Evolutionary conservation across 2,797 vertebrate genomes (phyloP).

Genomic region (Lepilemur ruficaudatus): DNA sequence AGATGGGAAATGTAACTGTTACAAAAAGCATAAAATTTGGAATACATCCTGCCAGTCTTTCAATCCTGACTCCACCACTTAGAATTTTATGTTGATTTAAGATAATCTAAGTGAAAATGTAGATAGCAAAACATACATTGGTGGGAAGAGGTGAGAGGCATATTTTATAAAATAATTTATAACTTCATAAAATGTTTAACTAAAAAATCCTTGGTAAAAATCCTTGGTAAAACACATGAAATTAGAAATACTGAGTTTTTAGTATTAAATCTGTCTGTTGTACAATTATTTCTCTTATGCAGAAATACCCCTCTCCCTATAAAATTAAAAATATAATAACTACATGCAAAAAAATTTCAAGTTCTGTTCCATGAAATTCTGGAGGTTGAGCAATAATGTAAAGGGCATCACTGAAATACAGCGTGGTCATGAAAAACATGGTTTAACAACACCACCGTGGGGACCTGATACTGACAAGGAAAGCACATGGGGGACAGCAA

Average conservation of each 20-base stretch:
- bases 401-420: not conserved
- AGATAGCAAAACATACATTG: not conserved
- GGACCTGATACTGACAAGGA: not conserved
- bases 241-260: not conserved
- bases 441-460: not conserved
- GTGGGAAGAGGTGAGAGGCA: not conserved
- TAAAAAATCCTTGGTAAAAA: not conserved
- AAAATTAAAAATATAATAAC: not conserved
- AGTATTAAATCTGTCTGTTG: not conserved
- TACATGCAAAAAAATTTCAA: not conserved
- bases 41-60: not conserved
- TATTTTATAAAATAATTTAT: not conserved
- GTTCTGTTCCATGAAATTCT: not conserved
- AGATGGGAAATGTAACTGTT: not conserved
- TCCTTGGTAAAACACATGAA: not conserved
- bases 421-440: not conserved
- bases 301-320: not conserved
- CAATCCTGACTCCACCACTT: not conserved
- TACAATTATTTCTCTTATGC: not conserved
- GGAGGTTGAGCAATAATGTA: not conserved
- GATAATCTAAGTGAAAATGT: not conserved
- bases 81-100: not conserved
- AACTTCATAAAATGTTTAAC: not conserved
- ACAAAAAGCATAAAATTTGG: not conserved
- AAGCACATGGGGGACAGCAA: not conserved